Evolutionary conservation across 2,113 vertebrate species (phyloP).

Genomic region (Cyrtonyx montezumae): DNA sequence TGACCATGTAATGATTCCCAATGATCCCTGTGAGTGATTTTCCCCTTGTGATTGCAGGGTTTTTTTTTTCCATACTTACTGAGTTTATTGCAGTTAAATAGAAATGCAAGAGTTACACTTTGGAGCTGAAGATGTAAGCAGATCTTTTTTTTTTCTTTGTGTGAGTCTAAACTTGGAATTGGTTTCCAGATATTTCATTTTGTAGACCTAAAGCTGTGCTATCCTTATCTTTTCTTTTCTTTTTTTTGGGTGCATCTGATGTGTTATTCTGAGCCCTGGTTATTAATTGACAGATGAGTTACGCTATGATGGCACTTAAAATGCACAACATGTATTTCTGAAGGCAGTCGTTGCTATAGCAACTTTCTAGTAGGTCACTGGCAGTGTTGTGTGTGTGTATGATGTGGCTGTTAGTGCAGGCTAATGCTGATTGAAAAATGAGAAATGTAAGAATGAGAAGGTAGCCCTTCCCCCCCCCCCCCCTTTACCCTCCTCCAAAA

Average conservation of each 20-base stretch:
- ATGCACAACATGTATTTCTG: constrained; percentile 91
- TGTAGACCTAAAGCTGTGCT: not conserved
- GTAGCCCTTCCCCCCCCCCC: constrained; percentile 48
- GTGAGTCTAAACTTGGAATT: not conserved
- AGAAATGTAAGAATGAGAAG: constrained; percentile 68
- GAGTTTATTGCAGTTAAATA: not conserved
- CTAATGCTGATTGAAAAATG: constrained; percentile 83
- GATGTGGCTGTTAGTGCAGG: constrained; percentile 88
- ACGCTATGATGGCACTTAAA: constrained; percentile 87
- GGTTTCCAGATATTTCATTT: not conserved
- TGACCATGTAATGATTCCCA: not conserved
- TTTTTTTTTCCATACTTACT: not conserved
- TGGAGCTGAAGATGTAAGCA: not conserved
- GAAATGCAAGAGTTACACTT: not conserved
- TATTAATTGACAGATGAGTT: constrained; percentile 86
- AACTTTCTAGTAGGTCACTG: constrained; percentile 89
- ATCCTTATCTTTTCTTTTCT: not conserved
- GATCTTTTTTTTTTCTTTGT: not conserved
- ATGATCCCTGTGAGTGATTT: not conserved
- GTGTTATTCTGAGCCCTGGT: constrained; percentile 60
- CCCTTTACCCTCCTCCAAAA: not conserved
- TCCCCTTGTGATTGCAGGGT: not conserved
- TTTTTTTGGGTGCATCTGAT: not conserved
- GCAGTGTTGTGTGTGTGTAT: constrained; percentile 82
- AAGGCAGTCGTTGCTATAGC: constrained; percentile 91